A percentile compares a stretch with the other conserved stretches of the same genome.
phyloP scores from a whole-genome alignment of 2,113 vertebrate species.

The Corydoras maculifer region DNA sequence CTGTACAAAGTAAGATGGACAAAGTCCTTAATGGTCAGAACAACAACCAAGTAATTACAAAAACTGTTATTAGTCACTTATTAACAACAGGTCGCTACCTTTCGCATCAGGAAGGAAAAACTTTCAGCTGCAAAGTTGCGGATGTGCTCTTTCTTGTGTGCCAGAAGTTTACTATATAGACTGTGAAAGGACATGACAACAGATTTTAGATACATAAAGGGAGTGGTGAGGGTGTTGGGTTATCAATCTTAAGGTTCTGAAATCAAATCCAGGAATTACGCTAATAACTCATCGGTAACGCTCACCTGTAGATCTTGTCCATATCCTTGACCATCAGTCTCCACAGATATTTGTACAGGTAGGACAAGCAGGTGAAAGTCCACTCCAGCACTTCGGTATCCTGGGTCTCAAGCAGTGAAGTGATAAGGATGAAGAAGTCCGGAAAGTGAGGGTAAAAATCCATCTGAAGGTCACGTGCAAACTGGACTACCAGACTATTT shows the following conservation, averaged over 20 bases:
- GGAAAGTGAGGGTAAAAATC: conserved; percentile 95
- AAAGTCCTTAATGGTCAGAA: no score
- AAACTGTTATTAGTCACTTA: no score
- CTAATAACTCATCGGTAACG: no score
- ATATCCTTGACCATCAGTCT: conserved; percentile 94
- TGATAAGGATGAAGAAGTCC: conserved; percentile 85
- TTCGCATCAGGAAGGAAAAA: conserved; percentile 95
- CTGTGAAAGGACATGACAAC: conserved; percentile 53
- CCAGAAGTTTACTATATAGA: conserved; percentile 85
- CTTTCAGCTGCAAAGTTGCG: conserved; percentile 96
- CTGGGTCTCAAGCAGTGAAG: conserved; percentile 82
- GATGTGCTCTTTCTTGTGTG: conserved; percentile 90
- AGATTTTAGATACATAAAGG: no score
- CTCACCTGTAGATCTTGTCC: conserved; percentile 84
- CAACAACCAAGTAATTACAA: no score
- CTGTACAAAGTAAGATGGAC: conserved; percentile 51
- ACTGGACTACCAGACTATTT: conserved; percentile 84
- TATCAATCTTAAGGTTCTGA: no score
- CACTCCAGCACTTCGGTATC: conserved; percentile 90
- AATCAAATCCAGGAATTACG: no score
- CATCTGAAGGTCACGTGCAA: conserved; percentile 89
- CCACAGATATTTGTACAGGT: conserved; percentile 96
- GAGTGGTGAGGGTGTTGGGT: no score
- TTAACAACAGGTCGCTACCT: conserved; percentile 64
- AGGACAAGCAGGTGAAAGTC: conserved; percentile 88